Conservation (phyloP, 1,140 invertebrate genomes). For the Tetraneura akinire region DNA sequence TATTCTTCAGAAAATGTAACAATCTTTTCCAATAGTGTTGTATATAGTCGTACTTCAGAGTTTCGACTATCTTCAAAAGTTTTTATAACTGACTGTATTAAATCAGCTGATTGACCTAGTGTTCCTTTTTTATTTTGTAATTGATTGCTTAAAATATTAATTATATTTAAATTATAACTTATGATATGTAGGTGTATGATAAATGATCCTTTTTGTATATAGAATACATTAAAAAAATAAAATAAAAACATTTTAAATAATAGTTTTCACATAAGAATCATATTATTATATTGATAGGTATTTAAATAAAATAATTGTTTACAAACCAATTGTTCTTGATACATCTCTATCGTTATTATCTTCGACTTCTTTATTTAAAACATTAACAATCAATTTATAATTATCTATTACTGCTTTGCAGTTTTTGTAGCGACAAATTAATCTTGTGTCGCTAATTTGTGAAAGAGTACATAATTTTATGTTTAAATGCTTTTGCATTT, state of each 20-base stretch:
- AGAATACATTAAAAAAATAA: background rate
- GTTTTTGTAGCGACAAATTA: background rate
- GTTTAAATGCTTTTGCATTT: background rate
- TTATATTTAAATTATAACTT: background rate
- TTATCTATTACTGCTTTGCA: background rate
- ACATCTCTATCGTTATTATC: background rate
- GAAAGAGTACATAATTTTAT: background rate
- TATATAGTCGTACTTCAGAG: background rate
- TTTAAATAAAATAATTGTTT: background rate
- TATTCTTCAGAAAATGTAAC: background rate
- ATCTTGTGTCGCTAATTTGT: background rate
- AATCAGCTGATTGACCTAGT: background rate
- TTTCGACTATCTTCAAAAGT: conserved; percentile 4
- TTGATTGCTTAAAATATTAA: background rate
- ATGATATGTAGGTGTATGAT: background rate
- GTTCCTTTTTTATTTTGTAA: background rate
- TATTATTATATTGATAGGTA: background rate
- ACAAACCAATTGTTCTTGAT: background rate
- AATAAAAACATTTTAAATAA: background rate
- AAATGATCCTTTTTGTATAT: background rate
- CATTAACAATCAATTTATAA: background rate
- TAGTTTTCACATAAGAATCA: too few species aligned
- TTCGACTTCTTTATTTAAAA: background rate
- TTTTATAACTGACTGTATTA: background rate
- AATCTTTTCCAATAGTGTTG: background rate